Conservation (phyloP, 2,113 vertebrate genomes). For the Xenopus tropicalis region DNA sequence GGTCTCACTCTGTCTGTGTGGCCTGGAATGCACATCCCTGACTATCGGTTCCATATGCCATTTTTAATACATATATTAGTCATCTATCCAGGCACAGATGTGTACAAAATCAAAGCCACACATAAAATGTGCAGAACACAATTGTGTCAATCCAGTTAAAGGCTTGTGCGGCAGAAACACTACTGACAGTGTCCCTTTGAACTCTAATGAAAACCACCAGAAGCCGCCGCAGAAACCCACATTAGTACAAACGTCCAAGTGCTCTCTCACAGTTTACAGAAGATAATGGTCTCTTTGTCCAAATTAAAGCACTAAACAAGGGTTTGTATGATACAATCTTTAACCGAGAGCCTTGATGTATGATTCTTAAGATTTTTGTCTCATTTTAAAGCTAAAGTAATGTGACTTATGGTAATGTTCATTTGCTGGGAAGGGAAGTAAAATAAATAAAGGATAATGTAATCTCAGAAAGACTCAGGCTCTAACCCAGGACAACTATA, state of each 20-base stretch:
- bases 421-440: no score
- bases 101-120: not conserved
- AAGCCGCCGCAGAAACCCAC: not conserved
- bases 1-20: not conserved
- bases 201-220: not conserved
- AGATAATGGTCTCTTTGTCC: not conserved
- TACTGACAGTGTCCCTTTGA: not conserved
- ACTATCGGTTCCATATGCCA: no score
- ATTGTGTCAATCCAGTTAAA: not conserved
- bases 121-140: not conserved
- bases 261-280: not conserved
- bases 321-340: not conserved
- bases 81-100: not conserved
- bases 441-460: no score
- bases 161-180: not conserved
- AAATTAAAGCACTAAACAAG: not conserved
- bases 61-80: not conserved
- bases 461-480: no score
- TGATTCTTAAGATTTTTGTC: no score
- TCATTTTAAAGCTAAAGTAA: no score
- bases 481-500: no score
- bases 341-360: not conserved
- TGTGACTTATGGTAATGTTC: no score
- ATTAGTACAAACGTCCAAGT: no score
- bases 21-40: no score